Base-by-base conservation (phyloP, 2,888 invertebrate genomes). In the Drosophila stalkeri region DNA sequence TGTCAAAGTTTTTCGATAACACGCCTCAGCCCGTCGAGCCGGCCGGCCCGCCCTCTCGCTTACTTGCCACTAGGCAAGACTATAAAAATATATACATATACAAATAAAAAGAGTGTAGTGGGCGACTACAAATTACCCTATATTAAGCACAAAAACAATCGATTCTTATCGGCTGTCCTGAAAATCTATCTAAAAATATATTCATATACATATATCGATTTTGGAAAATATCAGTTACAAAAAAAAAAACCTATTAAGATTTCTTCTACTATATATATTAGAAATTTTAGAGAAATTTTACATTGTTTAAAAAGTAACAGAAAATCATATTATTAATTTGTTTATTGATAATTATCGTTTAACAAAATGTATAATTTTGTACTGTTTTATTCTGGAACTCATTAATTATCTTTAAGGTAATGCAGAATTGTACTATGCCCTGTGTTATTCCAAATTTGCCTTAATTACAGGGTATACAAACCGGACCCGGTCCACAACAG, bases 1-100 rank as follows among this genome's bases (percentile, higher is more conserved):
- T 89, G 85, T 85, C 87, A 89, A 85, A 89, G 85, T 87, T 85
- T 86, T 89, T 88, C 82, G 85, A 85, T 85, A 85, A 87, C 81
- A 68, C 80, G 57, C 65, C 20, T 18, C 57, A 16, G 46, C 51
- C 64, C 43, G 44, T 33, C 20, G 33, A 46, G 43, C 51, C 54
- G 47, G 31, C 60, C 23, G 47, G 31, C 60, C 23, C 60, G 49
- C 60, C 49, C 37, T 11, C 37, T 37, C 49, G 18, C 7, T 18
- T 41, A 41, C 39, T 49, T 47, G 9, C 14, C 59, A 60, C 66
- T 56, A 52, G 66, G 63, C 65, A 59, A 66, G 61, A 57, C 57
- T 47, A 66, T 61, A 56, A 64, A 39, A 52, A 39, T 27, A 27
- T 27, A 44, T 23, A 47, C 31, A 6, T 49, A 31, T n/a, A 47